A percentile compares a stretch with the other conserved stretches of the same genome.
These are phyloP conservation scores for Hirtodrosophila duncani DNA, from an alignment of 2,888 invertebrate species.

Conservation along the genomic window DNA sequence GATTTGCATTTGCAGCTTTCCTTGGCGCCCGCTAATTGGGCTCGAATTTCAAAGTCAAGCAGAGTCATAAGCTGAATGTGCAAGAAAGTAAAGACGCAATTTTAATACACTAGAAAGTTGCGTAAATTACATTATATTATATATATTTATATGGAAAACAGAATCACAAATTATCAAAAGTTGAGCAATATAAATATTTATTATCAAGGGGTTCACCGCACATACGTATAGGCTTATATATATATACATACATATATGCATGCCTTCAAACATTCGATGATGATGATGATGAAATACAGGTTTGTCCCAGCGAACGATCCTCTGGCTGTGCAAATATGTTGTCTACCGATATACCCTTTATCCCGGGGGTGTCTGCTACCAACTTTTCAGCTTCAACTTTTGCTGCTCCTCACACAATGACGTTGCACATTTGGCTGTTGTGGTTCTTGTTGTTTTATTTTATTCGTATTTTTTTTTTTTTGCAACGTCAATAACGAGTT, in stretches of 20 bases:
- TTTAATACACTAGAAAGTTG: conserved; percentile 1
- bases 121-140: too few species aligned
- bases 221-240: conserved; percentile 3
- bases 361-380: not conserved
- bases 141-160: too few species aligned
- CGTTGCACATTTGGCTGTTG: conserved; percentile 62
- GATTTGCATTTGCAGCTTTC: conserved; percentile 36
- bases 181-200: too few species aligned
- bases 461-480: conserved; percentile 16
- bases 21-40: conserved; percentile 50
- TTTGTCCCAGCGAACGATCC: conserved; percentile 35
- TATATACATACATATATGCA: conserved; percentile 10
- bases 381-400: conserved; percentile 4
- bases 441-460: conserved; percentile 10
- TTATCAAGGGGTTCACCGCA: too few species aligned
- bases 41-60: conserved; percentile 26
- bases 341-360: not conserved
- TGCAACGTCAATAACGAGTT: conserved; percentile 54
- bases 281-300: conserved; percentile 41
- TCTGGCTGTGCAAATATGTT: too few species aligned
- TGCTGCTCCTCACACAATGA: conserved; percentile 44
- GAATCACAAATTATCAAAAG: too few species aligned
- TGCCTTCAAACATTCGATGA: conserved; percentile 14
- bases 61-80: conserved; percentile 9
- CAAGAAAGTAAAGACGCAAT: not conserved